Conservation (phyloP, 2,113 vertebrate species). For the Clarias batrachus region DNA sequence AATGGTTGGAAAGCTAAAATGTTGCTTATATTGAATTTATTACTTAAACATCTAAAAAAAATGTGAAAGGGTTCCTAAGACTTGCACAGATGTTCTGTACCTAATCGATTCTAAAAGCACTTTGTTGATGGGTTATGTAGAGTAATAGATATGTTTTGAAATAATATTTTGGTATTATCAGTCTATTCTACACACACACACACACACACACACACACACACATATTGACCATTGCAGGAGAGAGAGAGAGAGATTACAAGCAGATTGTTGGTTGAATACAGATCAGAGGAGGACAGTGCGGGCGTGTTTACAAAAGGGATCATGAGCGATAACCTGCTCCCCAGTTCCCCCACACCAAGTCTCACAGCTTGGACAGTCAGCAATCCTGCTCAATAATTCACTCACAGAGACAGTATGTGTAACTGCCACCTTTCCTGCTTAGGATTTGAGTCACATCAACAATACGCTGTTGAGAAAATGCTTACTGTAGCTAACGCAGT, state of each 20-base stretch:
- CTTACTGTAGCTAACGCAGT: background rate
- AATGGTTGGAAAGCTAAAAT: background rate
- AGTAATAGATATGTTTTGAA: background rate
- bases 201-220: too few species aligned
- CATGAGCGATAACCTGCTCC: conserved; percentile 22
- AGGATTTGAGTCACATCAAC: conserved; percentile 25
- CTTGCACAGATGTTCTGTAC: background rate
- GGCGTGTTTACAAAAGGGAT: conserved; percentile 45
- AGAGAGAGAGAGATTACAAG: background rate
- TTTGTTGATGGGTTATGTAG: conserved; percentile 4
- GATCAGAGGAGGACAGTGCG: conserved; percentile 24
- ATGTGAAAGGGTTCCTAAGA: background rate
- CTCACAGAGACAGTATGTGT: background rate
- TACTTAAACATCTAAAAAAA: background rate
- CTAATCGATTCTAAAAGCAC: background rate
- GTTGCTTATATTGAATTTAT: background rate
- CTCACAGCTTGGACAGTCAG: conserved; percentile 14
- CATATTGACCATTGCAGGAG: background rate
- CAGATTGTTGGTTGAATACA: conserved; percentile 40
- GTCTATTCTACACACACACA: too few species aligned
- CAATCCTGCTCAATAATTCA: conserved; percentile 31
- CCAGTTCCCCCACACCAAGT: conserved; percentile 10
- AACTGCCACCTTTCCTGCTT: conserved; percentile 11
- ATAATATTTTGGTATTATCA: conserved; percentile 5
- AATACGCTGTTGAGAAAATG: background rate